These are phyloP conservation scores for Phragmatobia fuliginosa DNA, from an alignment of 2,888 invertebrate genomes.

Conservation along the genomic window DNA sequence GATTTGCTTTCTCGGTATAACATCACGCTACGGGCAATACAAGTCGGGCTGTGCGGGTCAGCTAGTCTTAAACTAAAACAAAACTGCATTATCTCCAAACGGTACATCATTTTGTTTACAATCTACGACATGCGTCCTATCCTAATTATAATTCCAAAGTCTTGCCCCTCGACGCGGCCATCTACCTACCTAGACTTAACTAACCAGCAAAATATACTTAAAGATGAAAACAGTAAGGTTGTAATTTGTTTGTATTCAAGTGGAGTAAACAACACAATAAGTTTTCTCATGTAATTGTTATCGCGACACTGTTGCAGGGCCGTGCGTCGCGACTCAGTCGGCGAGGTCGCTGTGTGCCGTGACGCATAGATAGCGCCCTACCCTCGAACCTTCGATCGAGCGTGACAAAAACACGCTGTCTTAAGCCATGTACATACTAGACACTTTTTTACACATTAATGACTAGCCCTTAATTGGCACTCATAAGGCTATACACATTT, in stretches of 20 bases:
- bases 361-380: slow-evolving; percentile 74
- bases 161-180: slow-evolving; percentile 45
- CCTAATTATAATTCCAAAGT: slow-evolving; percentile 53
- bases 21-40: too few species aligned
- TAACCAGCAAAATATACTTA: slow-evolving; percentile 17
- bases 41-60: too few species aligned
- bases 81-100: neutral
- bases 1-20: too few species aligned
- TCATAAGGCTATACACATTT: neutral
- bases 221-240: slow-evolving; percentile 27
- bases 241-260: slow-evolving; percentile 21
- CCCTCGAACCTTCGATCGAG: slow-evolving; percentile 61
- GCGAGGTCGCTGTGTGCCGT: slow-evolving; percentile 57
- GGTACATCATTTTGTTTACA: slow-evolving; percentile 18
- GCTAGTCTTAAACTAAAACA: neutral
- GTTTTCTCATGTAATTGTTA: slow-evolving; percentile 76
- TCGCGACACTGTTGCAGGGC: slow-evolving; percentile 72
- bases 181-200: slow-evolving; percentile 24
- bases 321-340: slow-evolving; percentile 44
- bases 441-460: neutral
- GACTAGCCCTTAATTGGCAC: neutral
- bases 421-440: slow-evolving; percentile 1
- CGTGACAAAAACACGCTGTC: slow-evolving; percentile 35
- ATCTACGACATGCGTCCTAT: slow-evolving; percentile 37
- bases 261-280: slow-evolving; percentile 64